A percentile compares a stretch with the other conserved stretches of the same genome.
Evolutionary conservation across 2,113 vertebrate genomes (phyloP).

Genomic region (Elachura formosa): DNA sequence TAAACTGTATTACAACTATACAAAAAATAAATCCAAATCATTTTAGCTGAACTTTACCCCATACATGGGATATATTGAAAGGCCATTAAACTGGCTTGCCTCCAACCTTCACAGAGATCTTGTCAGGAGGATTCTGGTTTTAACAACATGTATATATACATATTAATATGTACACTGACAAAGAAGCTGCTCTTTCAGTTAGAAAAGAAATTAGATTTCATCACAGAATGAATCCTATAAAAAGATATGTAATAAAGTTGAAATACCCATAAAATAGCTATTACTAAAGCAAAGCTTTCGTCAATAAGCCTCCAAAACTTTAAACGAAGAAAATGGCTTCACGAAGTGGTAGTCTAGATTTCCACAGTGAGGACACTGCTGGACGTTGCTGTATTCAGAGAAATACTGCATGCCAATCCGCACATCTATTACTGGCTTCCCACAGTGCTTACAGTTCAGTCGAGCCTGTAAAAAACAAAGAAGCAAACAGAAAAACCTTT

Average conservation of each 20-base stretch:
- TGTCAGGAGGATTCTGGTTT: conserved; percentile 51
- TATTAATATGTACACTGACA: conserved; percentile 69
- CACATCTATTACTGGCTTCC: conserved; percentile 96
- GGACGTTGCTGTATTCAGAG: conserved; percentile 99
- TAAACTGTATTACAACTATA: conserved; percentile 19
- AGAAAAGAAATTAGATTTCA: conserved; percentile 75
- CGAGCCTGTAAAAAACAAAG: conserved; percentile 79
- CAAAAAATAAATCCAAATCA: neutral
- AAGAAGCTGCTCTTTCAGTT: conserved; percentile 73
- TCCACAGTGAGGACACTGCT: conserved; percentile 98
- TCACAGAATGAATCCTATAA: conserved; percentile 80
- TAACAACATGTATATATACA: conserved; percentile 67
- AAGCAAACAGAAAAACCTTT: neutral
- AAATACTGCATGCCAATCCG: conserved; percentile 99
- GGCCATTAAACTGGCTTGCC: conserved; percentile 13
- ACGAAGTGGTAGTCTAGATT: conserved; percentile 99
- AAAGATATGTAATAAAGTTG: conserved; percentile 83
- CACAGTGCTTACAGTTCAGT: conserved; percentile 98
- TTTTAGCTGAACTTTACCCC: conserved; percentile 46
- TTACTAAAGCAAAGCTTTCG: conserved; percentile 89
- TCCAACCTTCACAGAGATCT: conserved; percentile 51
- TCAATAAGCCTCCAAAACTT: conserved; percentile 99
- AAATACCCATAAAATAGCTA: conserved; percentile 85
- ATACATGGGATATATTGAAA: neutral
- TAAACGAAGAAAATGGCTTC: conserved; percentile 99